Evolutionary conservation across 1,140 invertebrate species (phyloP).

Genomic region (Listronotus bonariensis): DNA sequence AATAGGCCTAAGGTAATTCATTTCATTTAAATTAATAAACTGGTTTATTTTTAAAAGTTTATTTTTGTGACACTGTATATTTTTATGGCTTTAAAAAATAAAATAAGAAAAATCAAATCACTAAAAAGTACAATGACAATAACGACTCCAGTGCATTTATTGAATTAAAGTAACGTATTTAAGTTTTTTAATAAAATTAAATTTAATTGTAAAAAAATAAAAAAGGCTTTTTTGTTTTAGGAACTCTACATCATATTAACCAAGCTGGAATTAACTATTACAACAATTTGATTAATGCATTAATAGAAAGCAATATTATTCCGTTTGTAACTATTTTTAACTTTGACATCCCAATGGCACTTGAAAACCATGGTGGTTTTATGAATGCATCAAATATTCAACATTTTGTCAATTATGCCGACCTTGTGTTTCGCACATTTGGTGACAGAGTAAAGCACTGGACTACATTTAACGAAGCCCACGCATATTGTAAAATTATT

Average conservation of each 20-base stretch:
- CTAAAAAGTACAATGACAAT: no score
- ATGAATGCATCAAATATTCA: background rate
- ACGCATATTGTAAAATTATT: slow-evolving; percentile 1
- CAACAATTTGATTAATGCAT: background rate
- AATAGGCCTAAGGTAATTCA: no score
- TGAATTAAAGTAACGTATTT: no score
- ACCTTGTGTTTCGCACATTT: background rate
- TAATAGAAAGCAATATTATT: background rate
- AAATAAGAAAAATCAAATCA: no score
- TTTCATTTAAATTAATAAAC: no score
- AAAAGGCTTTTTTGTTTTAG: background rate
- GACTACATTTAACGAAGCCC: background rate
- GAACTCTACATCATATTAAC: background rate
- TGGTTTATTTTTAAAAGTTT: no score
- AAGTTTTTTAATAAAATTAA: no score
- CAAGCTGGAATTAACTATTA: slow-evolving; percentile 1
- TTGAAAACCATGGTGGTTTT: background rate
- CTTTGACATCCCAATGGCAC: slow-evolving; percentile 4
- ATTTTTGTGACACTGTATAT: no score
- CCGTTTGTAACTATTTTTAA: background rate
- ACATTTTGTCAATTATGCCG: background rate
- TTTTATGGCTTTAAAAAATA: no score
- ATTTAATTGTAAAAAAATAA: no score
- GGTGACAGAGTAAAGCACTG: background rate
- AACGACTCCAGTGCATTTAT: no score